Percentiles rank a stretch among this genome's conserved stretches.
phyloP scores from a whole-genome alignment of 2,888 invertebrate species.

The Tenthredo distinguenda region DNA sequence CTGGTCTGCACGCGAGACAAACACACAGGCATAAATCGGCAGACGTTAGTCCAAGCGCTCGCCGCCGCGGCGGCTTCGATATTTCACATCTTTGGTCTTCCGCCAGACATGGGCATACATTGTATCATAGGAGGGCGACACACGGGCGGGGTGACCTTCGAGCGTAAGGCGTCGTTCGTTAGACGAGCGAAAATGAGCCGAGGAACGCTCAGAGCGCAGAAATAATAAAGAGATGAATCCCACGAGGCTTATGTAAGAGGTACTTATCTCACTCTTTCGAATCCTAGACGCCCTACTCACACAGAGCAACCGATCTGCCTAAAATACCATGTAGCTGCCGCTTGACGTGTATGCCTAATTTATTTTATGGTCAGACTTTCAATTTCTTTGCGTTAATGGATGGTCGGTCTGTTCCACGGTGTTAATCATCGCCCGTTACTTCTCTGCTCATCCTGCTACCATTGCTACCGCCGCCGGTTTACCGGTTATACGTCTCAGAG shows the following conservation, averaged over 20 bases:
- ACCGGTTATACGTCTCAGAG: background rate
- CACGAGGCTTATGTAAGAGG: slow-evolving; percentile 40
- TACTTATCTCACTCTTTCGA: slow-evolving; percentile 2
- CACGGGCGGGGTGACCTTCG: background rate
- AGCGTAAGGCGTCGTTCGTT: background rate
- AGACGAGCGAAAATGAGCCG: background rate
- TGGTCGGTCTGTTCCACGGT: background rate
- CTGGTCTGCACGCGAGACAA: background rate
- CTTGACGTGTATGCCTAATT: slow-evolving; percentile 26
- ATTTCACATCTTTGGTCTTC: background rate
- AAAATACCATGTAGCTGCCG: background rate
- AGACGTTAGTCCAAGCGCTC: background rate
- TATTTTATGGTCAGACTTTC: slow-evolving; percentile 42
- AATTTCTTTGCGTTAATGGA: slow-evolving; percentile 48
- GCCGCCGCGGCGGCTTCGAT: background rate
- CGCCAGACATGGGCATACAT: background rate
- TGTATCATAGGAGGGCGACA: background rate
- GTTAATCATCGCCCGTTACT: slow-evolving; percentile 33
- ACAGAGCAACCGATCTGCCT: background rate
- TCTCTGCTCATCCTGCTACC: background rate
- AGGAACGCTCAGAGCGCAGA: background rate
- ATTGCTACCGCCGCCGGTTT: background rate
- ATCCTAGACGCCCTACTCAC: background rate
- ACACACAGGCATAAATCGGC: background rate
- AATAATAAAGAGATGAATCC: slow-evolving; percentile 42